Evolutionary conservation across 2,888 invertebrate genomes (phyloP), one percentile per base, ranked within the genome.

Genomic region (Drosophila demipolita): DNA sequence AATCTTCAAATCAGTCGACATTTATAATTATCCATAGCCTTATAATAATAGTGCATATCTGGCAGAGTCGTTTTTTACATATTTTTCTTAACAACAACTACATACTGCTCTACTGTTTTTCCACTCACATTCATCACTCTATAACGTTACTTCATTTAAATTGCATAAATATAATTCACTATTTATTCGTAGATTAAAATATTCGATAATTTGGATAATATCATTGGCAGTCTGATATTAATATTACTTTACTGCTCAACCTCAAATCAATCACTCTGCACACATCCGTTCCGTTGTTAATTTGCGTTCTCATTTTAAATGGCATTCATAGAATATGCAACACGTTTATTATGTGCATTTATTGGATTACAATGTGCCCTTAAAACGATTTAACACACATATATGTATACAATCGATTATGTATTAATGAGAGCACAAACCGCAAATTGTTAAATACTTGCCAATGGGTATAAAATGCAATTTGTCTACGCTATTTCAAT

Each of bases 261-360:
- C 15, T 33, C 29, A 9, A 58, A 69, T 77, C 80, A 79, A 70
- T 79, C 70, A 61, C 38, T 26, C 52, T 11, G 26, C 48, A 29
- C 48, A 59, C 36, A 23, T 59, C 59, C 66, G 42, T 15, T 26
- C 17, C 11, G 40, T 64, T 63, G 59, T 78, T 67, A 52, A 63
- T 73, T 63, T 76, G 52, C 50, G 17, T 57, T 57, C 52, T 60
- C 42, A 45, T 45, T 63, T 68, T 50, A 64, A 70, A 65, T 66
- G 42, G 20, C 40, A 66, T 70, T 29, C 54, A 60, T 66, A 58
- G n/a, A 32, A 54, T 57, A 73, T 68, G 59, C 71, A 74, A 78
- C 60, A 53, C 59, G 54, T 70, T 78, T 69, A 83, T 80, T 80
- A 78, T 83, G 70, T 64, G 53, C 70, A 81, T 87, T 87, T 78